Base-by-base conservation (phyloP, 2,797 vertebrate species). In the Sebastes trivittatus region DNA sequence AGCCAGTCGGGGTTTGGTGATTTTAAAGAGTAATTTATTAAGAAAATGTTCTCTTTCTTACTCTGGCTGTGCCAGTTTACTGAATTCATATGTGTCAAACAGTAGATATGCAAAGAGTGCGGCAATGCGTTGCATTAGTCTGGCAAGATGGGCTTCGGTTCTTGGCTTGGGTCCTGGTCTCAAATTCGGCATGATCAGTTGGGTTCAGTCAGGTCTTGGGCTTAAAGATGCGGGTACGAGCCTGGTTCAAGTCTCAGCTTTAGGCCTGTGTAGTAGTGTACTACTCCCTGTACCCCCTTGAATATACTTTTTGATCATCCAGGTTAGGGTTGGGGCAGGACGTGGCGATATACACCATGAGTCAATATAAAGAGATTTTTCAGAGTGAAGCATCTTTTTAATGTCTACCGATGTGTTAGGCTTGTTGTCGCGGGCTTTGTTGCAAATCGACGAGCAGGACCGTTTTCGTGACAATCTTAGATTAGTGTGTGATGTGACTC, bases 291-390 rank as follows among this genome's bases (percentile, higher is more conserved):
- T 60, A 2, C 4, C 7, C 42, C 11, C 23, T 60, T n/a, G 30
- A 62, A 25, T 22, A 34, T 27, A 23, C 7, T 23, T 32, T 54
- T 32, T 11, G 22, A 42, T 58, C 27, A 32, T 23, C 46, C 8
- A 54, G 30, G 29, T n/a, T 27, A 29, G 49, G 32, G 14, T 54
- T 34, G 2, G 14, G 36, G 5, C 2, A 2, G 4, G 9, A 49
- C 7, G 2, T 20, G 42, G 14, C 16, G 16, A 46, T 46, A 46
- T 0, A 0, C 16, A 46, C 42, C 16, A 18, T 7, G 6, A 34
- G 7, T 30, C 20, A 11, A 22, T 60, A 22, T 16, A 1, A 20
- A 10, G 55, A 38, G n/a, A 34, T 11, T 30, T 13, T 36, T 16
- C 8, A 29, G 18, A 65, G 18, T 2, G 9, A 58, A 18, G 2